Conservation (phyloP, 2,888 invertebrate genomes). For the Synergus japonicus region DNA sequence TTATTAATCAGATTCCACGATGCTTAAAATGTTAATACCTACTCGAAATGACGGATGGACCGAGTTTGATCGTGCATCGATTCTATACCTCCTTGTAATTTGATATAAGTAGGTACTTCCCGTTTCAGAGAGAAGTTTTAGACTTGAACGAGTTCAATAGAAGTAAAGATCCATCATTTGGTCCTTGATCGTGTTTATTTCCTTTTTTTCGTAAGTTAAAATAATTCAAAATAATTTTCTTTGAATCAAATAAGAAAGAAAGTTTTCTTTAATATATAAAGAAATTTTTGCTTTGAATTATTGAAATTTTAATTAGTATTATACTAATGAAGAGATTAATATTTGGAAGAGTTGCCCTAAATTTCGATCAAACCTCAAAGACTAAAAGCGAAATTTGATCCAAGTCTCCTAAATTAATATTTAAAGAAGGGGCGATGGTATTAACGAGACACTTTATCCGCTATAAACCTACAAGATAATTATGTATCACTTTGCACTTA, state of each 20-base stretch:
- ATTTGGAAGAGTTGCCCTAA: neutral
- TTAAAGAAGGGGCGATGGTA: too few relatives aligned
- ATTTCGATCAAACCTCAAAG: neutral
- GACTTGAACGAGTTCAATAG: neutral
- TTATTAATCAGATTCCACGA: neutral
- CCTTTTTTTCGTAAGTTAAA: neutral
- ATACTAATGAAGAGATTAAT: neutral
- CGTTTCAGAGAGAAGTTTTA: conserved; percentile 1
- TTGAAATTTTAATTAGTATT: neutral
- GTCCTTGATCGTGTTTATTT: neutral
- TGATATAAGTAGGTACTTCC: conserved; percentile 6
- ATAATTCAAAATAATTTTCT: too few relatives aligned
- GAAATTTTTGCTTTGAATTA: too few relatives aligned
- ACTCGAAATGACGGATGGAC: neutral
- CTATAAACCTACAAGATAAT: too few relatives aligned
- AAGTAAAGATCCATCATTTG: conserved; percentile 5
- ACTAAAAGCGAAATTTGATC: neutral
- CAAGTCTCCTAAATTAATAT: neutral
- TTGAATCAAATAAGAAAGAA: too few relatives aligned
- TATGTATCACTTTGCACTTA: too few relatives aligned
- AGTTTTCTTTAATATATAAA: too few relatives aligned
- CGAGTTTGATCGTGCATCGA: neutral
- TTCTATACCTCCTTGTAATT: conserved; percentile 8
- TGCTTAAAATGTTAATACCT: too few relatives aligned
- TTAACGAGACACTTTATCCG: too few relatives aligned